phyloP scores from a whole-genome alignment of 1,140 invertebrate species.

The Potamilus streckersoni region DNA sequence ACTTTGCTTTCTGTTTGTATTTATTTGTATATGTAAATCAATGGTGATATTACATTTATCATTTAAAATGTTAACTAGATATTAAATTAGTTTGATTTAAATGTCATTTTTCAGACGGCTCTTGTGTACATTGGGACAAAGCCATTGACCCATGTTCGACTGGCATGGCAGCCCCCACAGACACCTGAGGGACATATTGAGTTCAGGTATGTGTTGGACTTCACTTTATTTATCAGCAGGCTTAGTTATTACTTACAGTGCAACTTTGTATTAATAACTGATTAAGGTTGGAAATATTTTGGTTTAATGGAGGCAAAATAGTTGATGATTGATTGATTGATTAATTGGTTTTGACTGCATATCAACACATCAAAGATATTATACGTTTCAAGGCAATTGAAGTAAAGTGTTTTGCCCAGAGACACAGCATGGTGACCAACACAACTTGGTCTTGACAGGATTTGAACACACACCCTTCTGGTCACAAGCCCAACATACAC shows the following conservation, averaged over 20 bases:
- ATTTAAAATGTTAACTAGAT: not conserved
- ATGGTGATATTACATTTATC: not conserved
- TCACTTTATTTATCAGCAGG: not conserved
- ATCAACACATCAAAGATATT: not conserved
- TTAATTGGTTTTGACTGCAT: not conserved
- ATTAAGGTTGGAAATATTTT: not conserved
- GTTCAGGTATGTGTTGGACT: slow-evolving; percentile 18
- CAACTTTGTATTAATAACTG: not conserved
- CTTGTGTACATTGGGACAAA: slow-evolving; percentile 20
- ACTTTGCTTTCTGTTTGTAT: not conserved
- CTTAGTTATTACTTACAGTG: not conserved
- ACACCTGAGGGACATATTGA: slow-evolving; percentile 29
- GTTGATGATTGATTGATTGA: not conserved
- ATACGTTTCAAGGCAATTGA: not conserved
- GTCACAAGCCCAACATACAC: too few species aligned
- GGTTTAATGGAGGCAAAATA: not conserved
- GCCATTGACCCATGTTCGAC: slow-evolving; percentile 8
- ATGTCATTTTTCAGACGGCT: slow-evolving; percentile 22
- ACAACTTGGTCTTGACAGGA: too few species aligned
- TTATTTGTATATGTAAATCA: not conserved
- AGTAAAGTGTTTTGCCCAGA: too few species aligned
- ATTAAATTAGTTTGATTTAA: not conserved
- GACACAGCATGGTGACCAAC: too few species aligned
- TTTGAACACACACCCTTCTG: too few species aligned
- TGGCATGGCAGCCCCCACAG: slow-evolving; percentile 17